These are phyloP conservation scores for Nebria salina DNA, from an alignment of 2,888 invertebrate species.

Conservation along the genomic window DNA sequence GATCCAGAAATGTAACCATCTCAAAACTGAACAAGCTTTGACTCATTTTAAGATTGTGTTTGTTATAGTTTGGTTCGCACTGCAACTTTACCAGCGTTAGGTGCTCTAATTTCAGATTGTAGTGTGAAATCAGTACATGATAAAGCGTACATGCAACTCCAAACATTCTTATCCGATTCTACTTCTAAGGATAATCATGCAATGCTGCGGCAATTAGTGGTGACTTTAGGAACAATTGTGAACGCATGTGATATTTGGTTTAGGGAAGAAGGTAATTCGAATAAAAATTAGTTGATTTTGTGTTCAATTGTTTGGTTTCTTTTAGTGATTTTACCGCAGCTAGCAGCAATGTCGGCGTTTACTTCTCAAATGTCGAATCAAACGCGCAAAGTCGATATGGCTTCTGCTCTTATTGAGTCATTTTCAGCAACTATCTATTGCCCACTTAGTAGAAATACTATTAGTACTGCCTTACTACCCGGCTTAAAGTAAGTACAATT, in stretches of 20 bases:
- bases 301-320: constrained; percentile 47
- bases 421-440: constrained; percentile 70
- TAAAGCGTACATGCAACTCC: constrained; percentile 66
- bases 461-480: constrained; percentile 63
- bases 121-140: constrained; percentile 65
- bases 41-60: background rate
- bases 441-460: constrained; percentile 64
- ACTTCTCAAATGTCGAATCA: constrained; percentile 67
- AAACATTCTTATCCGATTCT: constrained; percentile 61
- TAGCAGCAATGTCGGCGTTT: constrained; percentile 67
- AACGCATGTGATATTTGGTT: constrained; percentile 69
- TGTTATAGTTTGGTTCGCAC: constrained; percentile 67
- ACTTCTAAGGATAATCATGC: constrained; percentile 60
- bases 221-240: constrained; percentile 70
- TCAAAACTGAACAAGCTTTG: background rate
- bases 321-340: constrained; percentile 71
- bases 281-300: background rate
- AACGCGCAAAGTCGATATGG: constrained; percentile 68
- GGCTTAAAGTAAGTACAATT: constrained; percentile 62
- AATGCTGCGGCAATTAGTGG: constrained; percentile 69
- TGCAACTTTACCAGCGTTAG: constrained; percentile 71
- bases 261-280: constrained; percentile 69
- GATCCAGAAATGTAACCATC: constrained; percentile 72
- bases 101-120: constrained; percentile 67
- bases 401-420: constrained; percentile 71